These are phyloP conservation scores for Hydraecia micacea DNA, from an alignment of 2,888 invertebrate species.

Conservation along the genomic window DNA sequence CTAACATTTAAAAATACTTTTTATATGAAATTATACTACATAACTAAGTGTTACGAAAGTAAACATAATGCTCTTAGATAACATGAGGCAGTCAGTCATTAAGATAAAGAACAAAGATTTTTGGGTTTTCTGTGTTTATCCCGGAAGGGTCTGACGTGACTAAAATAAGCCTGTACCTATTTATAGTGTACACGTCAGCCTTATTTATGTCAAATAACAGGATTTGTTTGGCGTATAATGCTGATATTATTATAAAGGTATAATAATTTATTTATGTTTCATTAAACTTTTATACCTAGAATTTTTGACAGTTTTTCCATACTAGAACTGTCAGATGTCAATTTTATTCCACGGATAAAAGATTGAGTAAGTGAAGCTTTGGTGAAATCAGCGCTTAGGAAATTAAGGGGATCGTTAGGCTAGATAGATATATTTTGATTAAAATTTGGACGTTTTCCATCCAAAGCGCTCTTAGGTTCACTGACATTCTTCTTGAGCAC, in stretches of 20 bases:
- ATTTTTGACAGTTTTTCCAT: too few relatives aligned
- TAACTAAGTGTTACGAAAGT: not conserved
- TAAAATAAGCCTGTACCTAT: slow-evolving; percentile 11
- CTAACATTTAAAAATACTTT: too few relatives aligned
- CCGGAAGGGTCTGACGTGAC: slow-evolving; percentile 45
- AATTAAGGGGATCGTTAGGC: too few relatives aligned
- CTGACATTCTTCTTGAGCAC: not conserved
- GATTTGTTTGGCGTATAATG: too few relatives aligned
- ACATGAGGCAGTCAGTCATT: not conserved
- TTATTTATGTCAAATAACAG: slow-evolving; percentile 34
- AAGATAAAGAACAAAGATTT: slow-evolving; percentile 1
- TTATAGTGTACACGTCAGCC: not conserved
- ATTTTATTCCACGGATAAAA: too few relatives aligned
- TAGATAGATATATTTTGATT: not conserved
- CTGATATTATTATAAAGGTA: too few relatives aligned
- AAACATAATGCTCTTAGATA: not conserved
- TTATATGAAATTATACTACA: too few relatives aligned
- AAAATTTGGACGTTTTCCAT: not conserved
- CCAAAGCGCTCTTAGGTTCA: not conserved
- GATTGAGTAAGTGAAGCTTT: too few relatives aligned
- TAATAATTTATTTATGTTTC: too few relatives aligned
- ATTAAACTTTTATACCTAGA: too few relatives aligned
- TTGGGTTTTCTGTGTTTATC: slow-evolving; percentile 8
- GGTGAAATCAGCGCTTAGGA: too few relatives aligned
- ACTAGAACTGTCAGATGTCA: too few relatives aligned